Base-by-base conservation (phyloP, 2,888 invertebrate species). In the Fragum whitleyi region DNA sequence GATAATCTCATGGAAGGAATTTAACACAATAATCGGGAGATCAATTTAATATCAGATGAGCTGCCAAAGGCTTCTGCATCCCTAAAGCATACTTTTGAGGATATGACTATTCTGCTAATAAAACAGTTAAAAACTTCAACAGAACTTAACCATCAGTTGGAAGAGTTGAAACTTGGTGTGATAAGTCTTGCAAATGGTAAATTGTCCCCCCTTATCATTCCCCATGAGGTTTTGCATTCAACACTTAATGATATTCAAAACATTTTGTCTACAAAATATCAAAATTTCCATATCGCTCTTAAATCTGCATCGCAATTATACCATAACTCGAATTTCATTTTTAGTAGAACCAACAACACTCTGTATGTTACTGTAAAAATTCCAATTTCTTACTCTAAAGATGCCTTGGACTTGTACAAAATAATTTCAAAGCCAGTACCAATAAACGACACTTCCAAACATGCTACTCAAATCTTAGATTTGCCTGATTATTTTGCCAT, bases 381-480 rank as follows among this genome's bases (percentile, higher is more conserved):
- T 47, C 79, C 75, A 21, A 71, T 81, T 59, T 75, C 83, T 14
- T 51, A 70, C 36, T 42, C 61, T 32, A 57, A 71, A 42, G 65
- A 75, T n/a, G 61, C 76, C 5, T 28, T 84, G 21, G 14, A 72
- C 29, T 26, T 83, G 28, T 83, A 47, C 32, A 71, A 75, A 55
- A 47, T 79, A 5, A 74, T 71, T 42, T 77, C 83, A 7, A 14
- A 77, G 6, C 79, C 83, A 11, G 79, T 83, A 6, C 83, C 83
- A 32, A 47, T 83, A 14, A 79, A 83, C 36, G 42, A 71, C n/a
- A 74, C 83, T 11, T 77, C 79, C 11, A 36, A 39, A 28, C 83
- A 80, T 78, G 80, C 83, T 23, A 81, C 83, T 26, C 77, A 81
- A 23, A 51, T 84, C 9, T 16, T 79, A 16, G 39, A 72, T 61